Evolutionary conservation across 2,888 invertebrate genomes (phyloP).

Genomic region (Agrotis segetum): DNA sequence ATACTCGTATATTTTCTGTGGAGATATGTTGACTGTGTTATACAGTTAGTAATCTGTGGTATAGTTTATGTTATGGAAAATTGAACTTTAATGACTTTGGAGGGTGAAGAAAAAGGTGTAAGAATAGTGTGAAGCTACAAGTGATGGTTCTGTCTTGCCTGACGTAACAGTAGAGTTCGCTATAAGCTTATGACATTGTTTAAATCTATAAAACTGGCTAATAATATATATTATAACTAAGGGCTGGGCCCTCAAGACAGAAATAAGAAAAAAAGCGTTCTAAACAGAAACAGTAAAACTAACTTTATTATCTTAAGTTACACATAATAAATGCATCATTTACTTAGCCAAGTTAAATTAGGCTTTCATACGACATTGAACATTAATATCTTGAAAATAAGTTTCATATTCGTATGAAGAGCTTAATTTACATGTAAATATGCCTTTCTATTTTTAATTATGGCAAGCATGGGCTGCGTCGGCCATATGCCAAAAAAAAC

Average conservation of each 20-base stretch:
- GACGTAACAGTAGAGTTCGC: constrained; percentile 2
- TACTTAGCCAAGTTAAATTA: background rate
- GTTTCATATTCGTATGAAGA: background rate
- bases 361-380: background rate
- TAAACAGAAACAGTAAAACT: background rate
- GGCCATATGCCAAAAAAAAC: background rate
- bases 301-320: background rate
- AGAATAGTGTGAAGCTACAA: constrained; percentile 24
- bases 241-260: background rate
- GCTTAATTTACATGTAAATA: background rate
- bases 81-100: constrained; percentile 15
- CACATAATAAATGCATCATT: background rate
- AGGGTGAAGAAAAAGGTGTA: background rate
- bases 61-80: constrained; percentile 13
- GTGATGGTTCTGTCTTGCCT: constrained; percentile 10
- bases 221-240: background rate
- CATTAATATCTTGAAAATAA: background rate
- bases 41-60: constrained; percentile 9
- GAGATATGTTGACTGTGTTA: background rate
- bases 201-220: background rate
- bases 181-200: constrained; percentile 7
- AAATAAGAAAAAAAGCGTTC: constrained; percentile 1
- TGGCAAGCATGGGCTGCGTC: too few species aligned
- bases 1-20: constrained; percentile 33
- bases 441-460: background rate